Evolutionary conservation across 2,797 vertebrate genomes (phyloP), one percentile per base, ranked within the genome.

Genomic region (Alectoris magna): DNA sequence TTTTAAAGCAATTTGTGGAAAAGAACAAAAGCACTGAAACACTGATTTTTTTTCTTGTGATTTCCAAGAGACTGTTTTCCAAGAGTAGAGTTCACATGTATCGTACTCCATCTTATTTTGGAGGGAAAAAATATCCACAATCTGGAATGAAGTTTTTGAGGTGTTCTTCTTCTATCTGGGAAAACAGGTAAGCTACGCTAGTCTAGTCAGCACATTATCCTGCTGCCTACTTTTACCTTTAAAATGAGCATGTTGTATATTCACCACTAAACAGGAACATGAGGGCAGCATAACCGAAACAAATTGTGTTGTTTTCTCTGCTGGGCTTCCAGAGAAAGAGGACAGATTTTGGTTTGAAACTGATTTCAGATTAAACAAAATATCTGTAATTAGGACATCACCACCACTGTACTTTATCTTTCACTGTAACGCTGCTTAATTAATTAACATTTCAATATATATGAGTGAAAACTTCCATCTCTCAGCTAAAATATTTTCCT

Each of bases 241-340:
- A 3, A n/a, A 24, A 81, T 38, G 27, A 70, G 2, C 0, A 0
- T 44, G n/a, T 14, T 22, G 22, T 51, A 3, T 4, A 36, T 49
- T 78, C 63, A 17, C 22, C 66, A 86, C 48, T 26, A 18, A 53
- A 77, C 10, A 74, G 34, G 38, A 76, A 27, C 68, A 79, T 58
- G 11, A 66, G 17, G 43, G 13, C 21, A 87, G 43, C 14, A 46
- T 60, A 39, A 22, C 3, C 43, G 53, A 73, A 11, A 53, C 17
- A 18, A 63, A 56, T 4, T 2, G 0, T n/a, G n/a, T 1, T 48
- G 6, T 36, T 66, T 82, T 29, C 34, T 60, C 64, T 83, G 49
- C 15, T 3, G 2, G 8, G 7, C 48, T 73, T 88, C 41, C 62
- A 70, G 63, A 78, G n/a, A 78, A 71, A 68, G 14, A 1, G 0